Evolutionary conservation across 64 coral and sea anemone species (phyloP), one percentile per base, ranked within the genome.

Genomic region (Porites australiensis): DNA sequence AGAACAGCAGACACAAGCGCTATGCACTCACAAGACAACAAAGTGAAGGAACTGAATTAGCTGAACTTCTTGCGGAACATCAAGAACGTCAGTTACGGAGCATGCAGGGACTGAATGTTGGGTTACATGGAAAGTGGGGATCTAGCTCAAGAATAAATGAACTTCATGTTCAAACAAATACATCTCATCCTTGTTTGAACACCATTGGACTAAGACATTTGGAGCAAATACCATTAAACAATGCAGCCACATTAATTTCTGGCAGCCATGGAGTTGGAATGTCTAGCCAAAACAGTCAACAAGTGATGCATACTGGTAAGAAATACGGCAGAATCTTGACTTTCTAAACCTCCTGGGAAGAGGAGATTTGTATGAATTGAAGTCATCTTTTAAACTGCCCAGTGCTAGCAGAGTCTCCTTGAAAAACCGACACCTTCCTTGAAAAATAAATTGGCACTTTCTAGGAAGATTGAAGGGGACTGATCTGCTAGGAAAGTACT

Each of bases 91-190:
- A 94, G 47, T 51, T 89, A 6, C 78, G 88, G n/a, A 69, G 86
- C 55, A 94, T 89, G 87, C 80, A 89, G 46, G 37, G 59, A 3
- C 20, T 77, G n/a, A 83, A 66, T 77, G 16, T 27, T 44, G 86
- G 88, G 18, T 14, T 75, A 19, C 61, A 84, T 8, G 51, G 79
- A 43, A 89, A 83, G 79, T 94, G 92, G 92, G 86, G 86, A 50
- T 94, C 92, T 66, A 89, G 92, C 9, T 94, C 87, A 19, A 23
- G 80, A 44, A 67, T 94, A 2, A 82, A 83, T 49, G 92, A 94
- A 13, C 82, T 64, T 66, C 78, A 84, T 45, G 44, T 89, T 1
- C 77, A 83, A 11, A 89, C 80, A 89, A 71, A 87, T 58, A 64
- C 80, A 75, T 8, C 52, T 50, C 14, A 69, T 5, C 19, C 22